A percentile compares a stretch with the other conserved stretches of the same genome.
Conservation (phyloP, 2,888 invertebrate genomes). For the Tortrix viridana region DNA sequence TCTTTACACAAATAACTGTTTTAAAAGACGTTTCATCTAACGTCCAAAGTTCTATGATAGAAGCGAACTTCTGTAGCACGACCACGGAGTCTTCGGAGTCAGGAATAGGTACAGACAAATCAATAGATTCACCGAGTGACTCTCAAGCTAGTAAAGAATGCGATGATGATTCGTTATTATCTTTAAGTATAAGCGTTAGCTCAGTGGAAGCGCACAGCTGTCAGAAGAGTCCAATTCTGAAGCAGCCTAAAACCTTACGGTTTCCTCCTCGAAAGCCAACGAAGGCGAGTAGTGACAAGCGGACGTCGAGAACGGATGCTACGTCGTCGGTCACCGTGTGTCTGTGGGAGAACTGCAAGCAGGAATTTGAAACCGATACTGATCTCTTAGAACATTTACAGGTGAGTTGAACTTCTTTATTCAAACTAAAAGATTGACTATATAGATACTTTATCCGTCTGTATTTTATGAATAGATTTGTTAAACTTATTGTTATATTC, state of each 20-base stretch:
- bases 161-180: constrained; percentile 77
- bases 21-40: constrained; percentile 76
- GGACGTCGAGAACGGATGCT: constrained; percentile 73
- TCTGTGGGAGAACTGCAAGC: constrained; percentile 92
- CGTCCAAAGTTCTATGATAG: constrained; percentile 75
- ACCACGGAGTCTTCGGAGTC: constrained; percentile 75
- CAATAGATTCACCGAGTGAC: constrained; percentile 78
- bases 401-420: constrained; percentile 71
- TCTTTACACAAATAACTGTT: constrained; percentile 79
- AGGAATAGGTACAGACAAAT: constrained; percentile 74
- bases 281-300: constrained; percentile 62
- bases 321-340: constrained; percentile 85
- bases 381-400: constrained; percentile 95
- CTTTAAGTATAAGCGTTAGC: constrained; percentile 74
- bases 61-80: constrained; percentile 73
- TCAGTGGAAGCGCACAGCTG: constrained; percentile 66
- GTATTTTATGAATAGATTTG: no score
- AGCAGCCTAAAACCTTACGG: constrained; percentile 92
- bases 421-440: not conserved
- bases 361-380: constrained; percentile 90
- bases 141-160: constrained; percentile 78
- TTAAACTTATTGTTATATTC: not conserved
- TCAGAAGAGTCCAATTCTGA: constrained; percentile 90
- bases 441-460: not conserved
- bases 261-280: constrained; percentile 86